Percentiles rank a stretch among this genome's conserved stretches.
These are phyloP conservation scores for Sinohyriopsis cumingii DNA, from an alignment of 2,888 invertebrate genomes.

Conservation along the genomic window DNA sequence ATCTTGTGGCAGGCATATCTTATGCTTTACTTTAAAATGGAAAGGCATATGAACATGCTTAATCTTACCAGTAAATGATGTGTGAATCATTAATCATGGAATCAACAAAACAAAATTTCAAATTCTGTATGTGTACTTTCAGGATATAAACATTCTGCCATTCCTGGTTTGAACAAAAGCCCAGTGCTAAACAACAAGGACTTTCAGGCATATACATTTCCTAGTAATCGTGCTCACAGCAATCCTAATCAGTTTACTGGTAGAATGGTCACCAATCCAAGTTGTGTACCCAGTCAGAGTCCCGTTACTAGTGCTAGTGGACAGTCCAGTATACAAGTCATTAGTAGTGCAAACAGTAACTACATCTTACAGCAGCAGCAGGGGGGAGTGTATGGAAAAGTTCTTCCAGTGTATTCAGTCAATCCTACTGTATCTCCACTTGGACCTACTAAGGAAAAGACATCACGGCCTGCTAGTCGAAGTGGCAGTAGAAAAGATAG, in stretches of 20 bases:
- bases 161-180: conserved; percentile 48
- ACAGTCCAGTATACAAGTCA: conserved; percentile 3
- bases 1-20: no score
- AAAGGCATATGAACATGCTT: no score
- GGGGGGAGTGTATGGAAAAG: conserved; percentile 20
- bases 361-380: conserved; percentile 41
- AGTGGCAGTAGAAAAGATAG: conserved; percentile 57
- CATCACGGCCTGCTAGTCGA: conserved; percentile 44
- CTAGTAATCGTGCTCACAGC: conserved; percentile 4
- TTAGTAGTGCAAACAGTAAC: conserved; percentile 54
- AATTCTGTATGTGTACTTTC: conserved; percentile 12
- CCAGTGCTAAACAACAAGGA: conserved; percentile 40
- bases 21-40: no score
- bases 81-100: no score
- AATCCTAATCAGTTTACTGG: conserved; percentile 32
- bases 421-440: conserved; percentile 19
- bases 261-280: conserved; percentile 34
- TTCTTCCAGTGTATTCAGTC: conserved; percentile 13
- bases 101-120: background rate
- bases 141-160: conserved; percentile 48
- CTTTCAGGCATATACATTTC: conserved; percentile 35
- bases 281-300: background rate
- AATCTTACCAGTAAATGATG: no score
- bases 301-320: no score
- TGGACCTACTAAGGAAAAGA: conserved; percentile 28